A percentile compares a stretch with the other conserved stretches of the same genome.
Evolutionary conservation across 2,113 vertebrate species (phyloP).

Genomic region (Craseonycteris thonglongyai): DNA sequence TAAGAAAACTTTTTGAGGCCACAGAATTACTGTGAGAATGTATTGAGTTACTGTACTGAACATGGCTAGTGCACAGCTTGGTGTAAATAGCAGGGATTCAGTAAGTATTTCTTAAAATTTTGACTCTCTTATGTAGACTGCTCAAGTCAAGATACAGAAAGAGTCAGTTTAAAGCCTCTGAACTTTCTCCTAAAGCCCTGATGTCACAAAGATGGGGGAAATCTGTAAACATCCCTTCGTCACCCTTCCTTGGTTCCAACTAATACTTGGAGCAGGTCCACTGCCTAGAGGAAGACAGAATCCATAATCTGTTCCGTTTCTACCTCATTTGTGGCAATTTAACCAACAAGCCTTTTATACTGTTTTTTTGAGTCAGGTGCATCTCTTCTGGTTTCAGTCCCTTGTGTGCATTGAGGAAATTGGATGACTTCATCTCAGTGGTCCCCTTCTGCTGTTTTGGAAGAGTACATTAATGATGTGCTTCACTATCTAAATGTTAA

Average conservation of each 20-base stretch:
- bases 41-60: background rate
- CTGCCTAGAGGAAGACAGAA: background rate
- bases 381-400: background rate
- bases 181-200: background rate
- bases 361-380: background rate
- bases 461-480: background rate
- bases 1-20: constrained; percentile 2
- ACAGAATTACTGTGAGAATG: background rate
- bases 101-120: background rate
- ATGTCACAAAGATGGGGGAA: background rate
- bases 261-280: background rate
- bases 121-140: background rate
- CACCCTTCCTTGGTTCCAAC: background rate
- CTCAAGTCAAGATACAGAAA: background rate
- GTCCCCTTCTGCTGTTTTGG: background rate
- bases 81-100: background rate
- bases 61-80: background rate
- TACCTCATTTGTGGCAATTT: background rate
- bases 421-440: background rate
- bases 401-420: background rate
- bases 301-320: background rate
- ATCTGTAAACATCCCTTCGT: background rate
- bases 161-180: background rate
- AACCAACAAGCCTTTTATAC: background rate
- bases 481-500: background rate